Evolutionary conservation across 2,888 invertebrate genomes (phyloP).

Genomic region (Girardia tigrina): DNA sequence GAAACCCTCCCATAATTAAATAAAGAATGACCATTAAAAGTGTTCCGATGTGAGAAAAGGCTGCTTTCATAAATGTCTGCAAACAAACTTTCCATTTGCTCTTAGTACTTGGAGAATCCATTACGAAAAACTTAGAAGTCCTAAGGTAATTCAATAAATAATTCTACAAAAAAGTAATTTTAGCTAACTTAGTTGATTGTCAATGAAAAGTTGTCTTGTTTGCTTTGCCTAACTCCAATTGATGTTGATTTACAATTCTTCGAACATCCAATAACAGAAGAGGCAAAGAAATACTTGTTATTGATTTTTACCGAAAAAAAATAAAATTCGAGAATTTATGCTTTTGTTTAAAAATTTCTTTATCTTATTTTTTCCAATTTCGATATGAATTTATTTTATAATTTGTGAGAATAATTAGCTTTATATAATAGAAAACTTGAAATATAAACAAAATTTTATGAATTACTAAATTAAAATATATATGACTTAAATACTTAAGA

Average conservation of each 20-base stretch:
- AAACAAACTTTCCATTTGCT: background rate
- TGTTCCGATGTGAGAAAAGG: background rate
- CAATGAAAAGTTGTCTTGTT: background rate
- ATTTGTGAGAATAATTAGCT: too few species aligned
- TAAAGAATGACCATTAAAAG: slow-evolving; percentile 43
- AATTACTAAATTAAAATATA: too few species aligned
- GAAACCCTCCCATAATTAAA: slow-evolving; percentile 48
- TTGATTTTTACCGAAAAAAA: background rate
- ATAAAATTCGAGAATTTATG: too few species aligned
- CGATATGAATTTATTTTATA: too few species aligned
- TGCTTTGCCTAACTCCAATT: background rate
- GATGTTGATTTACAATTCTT: background rate
- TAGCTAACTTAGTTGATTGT: background rate
- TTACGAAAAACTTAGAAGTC: too few species aligned
- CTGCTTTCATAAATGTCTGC: background rate
- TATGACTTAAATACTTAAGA: too few species aligned
- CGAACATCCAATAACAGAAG: background rate
- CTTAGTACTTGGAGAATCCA: background rate
- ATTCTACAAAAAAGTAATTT: too few species aligned
- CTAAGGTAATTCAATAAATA: too few species aligned
- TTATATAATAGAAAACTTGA: too few species aligned
- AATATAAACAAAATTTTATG: too few species aligned
- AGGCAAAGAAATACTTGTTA: background rate
- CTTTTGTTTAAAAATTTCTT: too few species aligned
- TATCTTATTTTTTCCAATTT: too few species aligned